Evolutionary conservation across 2,797 vertebrate genomes (phyloP).

Genomic region (Hypotaenidia okinawae): DNA sequence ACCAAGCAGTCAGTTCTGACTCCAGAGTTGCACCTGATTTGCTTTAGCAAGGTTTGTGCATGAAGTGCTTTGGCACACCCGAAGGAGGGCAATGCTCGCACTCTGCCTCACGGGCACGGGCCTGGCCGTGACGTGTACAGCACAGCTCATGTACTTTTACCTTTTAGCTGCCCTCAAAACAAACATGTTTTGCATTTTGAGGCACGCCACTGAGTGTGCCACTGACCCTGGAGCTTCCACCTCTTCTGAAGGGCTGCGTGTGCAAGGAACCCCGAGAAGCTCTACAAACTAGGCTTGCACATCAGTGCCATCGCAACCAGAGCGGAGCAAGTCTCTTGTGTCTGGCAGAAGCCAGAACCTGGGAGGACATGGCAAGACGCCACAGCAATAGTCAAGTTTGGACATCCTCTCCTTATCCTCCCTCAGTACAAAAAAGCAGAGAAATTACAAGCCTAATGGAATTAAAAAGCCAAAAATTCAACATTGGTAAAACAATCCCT

Average conservation of each 20-base stretch:
- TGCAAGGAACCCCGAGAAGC: background rate
- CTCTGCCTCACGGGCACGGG: background rate
- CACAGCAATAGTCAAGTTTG: background rate
- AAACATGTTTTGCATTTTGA: background rate
- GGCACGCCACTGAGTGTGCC: background rate
- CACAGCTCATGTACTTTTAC: background rate
- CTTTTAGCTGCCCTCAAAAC: background rate
- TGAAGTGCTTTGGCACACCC: slow-evolving; percentile 45
- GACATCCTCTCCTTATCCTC: background rate
- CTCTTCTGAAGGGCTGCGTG: background rate
- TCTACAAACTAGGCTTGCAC: background rate
- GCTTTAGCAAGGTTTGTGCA: background rate
- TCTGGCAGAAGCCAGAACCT: slow-evolving; percentile 24
- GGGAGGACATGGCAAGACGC: background rate
- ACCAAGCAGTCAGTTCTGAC: background rate
- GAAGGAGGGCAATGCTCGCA: slow-evolving; percentile 7
- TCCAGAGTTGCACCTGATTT: background rate
- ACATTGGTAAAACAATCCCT: slow-evolving; percentile 16
- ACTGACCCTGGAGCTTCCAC: background rate
- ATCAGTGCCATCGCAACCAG: background rate
- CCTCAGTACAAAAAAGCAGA: slow-evolving; percentile 1
- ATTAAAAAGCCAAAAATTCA: slow-evolving; percentile 51
- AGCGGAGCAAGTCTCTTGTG: background rate
- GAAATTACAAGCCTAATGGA: slow-evolving; percentile 27
- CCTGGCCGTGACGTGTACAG: background rate